A percentile compares a stretch with the other conserved stretches of the same genome.
Conservation (phyloP, 1,140 invertebrate genomes). For the Philotrypesis tridentata region DNA sequence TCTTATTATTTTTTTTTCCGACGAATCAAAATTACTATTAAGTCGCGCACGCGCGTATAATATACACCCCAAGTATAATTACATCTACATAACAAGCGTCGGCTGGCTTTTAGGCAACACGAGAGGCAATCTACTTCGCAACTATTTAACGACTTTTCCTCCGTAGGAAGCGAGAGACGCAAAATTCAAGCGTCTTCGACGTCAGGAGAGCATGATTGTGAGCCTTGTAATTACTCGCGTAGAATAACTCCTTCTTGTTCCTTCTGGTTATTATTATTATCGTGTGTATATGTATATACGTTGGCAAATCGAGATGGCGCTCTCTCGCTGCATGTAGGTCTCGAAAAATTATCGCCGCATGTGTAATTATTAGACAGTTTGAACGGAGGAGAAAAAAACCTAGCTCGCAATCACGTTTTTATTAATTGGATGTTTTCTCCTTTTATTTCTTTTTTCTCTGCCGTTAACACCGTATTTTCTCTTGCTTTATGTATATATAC, state of each 20-base stretch:
- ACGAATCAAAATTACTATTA: not conserved
- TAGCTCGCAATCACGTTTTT: no score
- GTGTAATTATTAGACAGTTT: no score
- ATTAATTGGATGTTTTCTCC: not conserved
- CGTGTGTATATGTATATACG: not conserved
- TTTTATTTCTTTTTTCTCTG: not conserved
- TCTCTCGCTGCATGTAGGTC: not conserved
- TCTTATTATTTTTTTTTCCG: no score
- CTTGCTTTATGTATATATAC: no score
- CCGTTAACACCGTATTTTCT: no score
- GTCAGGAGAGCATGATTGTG: not conserved
- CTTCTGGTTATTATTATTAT: not conserved
- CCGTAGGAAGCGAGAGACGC: not conserved
- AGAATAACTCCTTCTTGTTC: not conserved
- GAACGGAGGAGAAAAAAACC: not conserved
- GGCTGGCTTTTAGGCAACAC: not conserved
- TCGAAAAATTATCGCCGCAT: not conserved
- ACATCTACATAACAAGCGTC: not conserved
- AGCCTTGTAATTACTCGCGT: constrained; percentile 15
- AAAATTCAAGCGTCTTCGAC: not conserved
- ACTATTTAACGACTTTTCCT: not conserved
- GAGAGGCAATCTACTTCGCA: not conserved
- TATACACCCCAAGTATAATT: not conserved
- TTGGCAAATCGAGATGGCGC: constrained; percentile 12
- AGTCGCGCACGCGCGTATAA: no score